A percentile compares a stretch with the other conserved stretches of the same genome.
Conservation (phyloP, 2,888 invertebrate genomes). For the Tetanocera ferruginea region DNA sequence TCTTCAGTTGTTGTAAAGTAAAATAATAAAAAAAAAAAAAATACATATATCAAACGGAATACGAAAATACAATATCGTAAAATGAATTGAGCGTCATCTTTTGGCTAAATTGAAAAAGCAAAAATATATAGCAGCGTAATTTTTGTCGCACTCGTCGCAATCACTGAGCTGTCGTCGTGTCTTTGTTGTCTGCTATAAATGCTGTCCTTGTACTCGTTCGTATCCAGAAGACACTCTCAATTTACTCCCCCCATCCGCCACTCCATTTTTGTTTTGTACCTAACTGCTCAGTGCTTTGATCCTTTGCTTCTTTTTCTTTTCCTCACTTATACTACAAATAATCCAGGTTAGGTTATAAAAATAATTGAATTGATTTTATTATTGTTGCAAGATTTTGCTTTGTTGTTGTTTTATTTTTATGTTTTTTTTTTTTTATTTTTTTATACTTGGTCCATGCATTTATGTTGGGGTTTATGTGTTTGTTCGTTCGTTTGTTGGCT, state of each 20-base stretch:
- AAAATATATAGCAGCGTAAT: slow-evolving; percentile 33
- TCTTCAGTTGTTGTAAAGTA: too few species aligned
- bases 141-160: neutral
- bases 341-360: neutral
- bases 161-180: neutral
- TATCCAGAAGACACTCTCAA: too few species aligned
- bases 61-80: slow-evolving; percentile 22
- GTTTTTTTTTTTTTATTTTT: neutral
- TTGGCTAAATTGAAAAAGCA: slow-evolving; percentile 33
- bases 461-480: too few species aligned
- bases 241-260: too few species aligned
- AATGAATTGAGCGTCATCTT: slow-evolving; percentile 35
- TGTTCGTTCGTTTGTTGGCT: too few species aligned
- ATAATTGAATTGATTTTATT: slow-evolving; percentile 23
- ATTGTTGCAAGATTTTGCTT: neutral
- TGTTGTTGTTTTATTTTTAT: neutral
- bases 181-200: neutral
- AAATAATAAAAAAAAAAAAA: too few species aligned
- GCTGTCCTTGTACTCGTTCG: neutral
- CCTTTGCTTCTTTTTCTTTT: too few species aligned
- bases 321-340: neutral
- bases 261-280: too few species aligned
- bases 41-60: neutral
- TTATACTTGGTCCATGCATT: neutral
- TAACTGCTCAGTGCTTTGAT: too few species aligned